These are phyloP conservation scores for Aurelia sp. DNA, from an alignment of 30 jellyfish, hydroid and myxozoan genomes.

Conservation along the genomic window DNA sequence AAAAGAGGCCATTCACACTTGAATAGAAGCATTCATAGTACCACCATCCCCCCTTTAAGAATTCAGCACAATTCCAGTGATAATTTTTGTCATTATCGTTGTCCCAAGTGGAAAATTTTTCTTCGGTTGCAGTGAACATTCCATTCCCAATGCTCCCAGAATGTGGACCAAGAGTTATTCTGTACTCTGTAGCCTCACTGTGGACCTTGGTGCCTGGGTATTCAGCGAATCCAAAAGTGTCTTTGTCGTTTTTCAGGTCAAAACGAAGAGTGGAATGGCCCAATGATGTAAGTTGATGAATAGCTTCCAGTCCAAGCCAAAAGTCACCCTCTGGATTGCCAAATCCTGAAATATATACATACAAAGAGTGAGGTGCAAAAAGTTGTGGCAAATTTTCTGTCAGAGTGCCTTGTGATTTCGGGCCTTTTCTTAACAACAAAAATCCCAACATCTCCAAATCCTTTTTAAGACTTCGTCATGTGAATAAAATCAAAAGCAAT, in stretches of 20 bases:
- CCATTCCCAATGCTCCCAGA: constrained; percentile 15
- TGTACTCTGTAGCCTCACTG: constrained; percentile 19
- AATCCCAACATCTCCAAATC: no score
- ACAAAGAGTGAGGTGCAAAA: no score
- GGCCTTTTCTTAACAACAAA: no score
- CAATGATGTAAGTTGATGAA: constrained; percentile 30
- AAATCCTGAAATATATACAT: constrained; percentile 6
- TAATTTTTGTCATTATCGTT: constrained; percentile 25
- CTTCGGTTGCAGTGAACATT: not conserved
- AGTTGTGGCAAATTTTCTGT: no score
- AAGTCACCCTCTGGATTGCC: constrained; percentile 16
- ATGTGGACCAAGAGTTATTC: not conserved
- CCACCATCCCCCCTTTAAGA: constrained; percentile 59
- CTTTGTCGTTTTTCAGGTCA: constrained; percentile 25
- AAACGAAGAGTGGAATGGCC: not conserved
- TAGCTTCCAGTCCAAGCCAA: constrained; percentile 49
- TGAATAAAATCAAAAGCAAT: no score
- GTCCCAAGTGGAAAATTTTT: constrained; percentile 35
- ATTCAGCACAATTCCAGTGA: constrained; percentile 10
- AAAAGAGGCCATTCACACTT: constrained; percentile 8
- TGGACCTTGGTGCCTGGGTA: constrained; percentile 19
- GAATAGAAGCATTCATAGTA: constrained; percentile 28
- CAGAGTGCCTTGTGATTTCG: no score
- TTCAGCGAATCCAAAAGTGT: constrained; percentile 30
- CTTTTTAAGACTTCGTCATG: no score